Evolutionary conservation across 2,888 invertebrate species (phyloP).

Genomic region (Sussaba pulchella): DNA sequence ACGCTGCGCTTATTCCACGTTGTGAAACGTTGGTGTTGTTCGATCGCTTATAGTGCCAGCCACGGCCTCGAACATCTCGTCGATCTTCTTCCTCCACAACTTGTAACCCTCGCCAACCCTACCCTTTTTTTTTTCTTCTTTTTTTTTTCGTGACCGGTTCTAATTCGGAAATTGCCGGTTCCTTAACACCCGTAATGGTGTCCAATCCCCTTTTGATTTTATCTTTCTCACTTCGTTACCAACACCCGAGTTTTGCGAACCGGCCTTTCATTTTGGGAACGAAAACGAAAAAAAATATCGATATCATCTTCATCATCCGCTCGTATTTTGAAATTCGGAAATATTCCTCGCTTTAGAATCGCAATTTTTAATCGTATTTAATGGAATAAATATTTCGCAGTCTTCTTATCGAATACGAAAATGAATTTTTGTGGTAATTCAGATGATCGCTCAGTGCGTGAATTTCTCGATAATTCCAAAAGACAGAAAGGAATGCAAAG

Average conservation of each 20-base stretch:
- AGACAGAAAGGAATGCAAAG: neutral
- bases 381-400: no score
- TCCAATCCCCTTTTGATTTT: conserved; percentile 70
- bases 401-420: no score
- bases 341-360: no score
- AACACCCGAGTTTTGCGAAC: neutral
- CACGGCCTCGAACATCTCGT: conserved; percentile 40
- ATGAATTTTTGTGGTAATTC: no score
- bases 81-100: conserved; percentile 53
- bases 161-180: conserved; percentile 81
- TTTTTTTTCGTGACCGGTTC: conserved; percentile 77
- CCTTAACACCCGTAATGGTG: conserved; percentile 74
- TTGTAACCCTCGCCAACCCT: conserved; percentile 57
- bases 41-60: conserved; percentile 3
- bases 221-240: conserved; percentile 46
- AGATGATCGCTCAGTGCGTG: no score
- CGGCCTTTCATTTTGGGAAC: neutral
- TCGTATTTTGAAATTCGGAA: no score
- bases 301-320: no score
- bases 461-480: neutral
- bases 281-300: no score
- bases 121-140: no score
- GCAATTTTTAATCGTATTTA: no score
- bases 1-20: conserved; percentile 71
- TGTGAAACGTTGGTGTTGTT: conserved; percentile 9